Evolutionary conservation across 1,140 invertebrate species (phyloP), one percentile per base, ranked within the genome.

Genomic region (Camponotus pennsylvanicus): DNA sequence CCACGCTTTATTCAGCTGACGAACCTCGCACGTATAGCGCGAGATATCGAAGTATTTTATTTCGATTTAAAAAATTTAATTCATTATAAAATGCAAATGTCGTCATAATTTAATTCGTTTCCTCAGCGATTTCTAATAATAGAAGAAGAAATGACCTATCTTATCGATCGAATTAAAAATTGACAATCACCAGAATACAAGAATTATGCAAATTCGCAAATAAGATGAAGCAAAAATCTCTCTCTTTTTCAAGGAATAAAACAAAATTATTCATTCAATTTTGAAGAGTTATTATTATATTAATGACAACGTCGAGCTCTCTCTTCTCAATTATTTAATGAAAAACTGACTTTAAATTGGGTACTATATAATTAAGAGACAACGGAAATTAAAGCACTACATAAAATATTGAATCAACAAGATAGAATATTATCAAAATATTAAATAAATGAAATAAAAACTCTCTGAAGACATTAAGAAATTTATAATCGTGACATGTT

Each of bases 21-120:
- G n/a, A 52, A 18, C 40, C 40, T 8, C 13, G 73, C 18, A 52
- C 11, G 3, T 32, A 76, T 13, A 3, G 49, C 49, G 34, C 45
- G 34, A 37, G n/a, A 37, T 13, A 37, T 66, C 8, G n/a, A 37
- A 27, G 32, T 42, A 69, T 80, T 69, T 69, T 40, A 67, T 79
- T 40, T 61, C n/a, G 18, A 13, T 40, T 15, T 11, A 9, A 55
- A 5, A 27, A 18, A 55, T 40, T 5, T 27, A 40, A 55, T 69
- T 55, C 49, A n/a, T 52, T 13, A 13, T 9, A 27, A 27, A 11
- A 34, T 13, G 32, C 34, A 75, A 73, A 71, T 9, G 6, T 18
- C 11, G n/a, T 6, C 34, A 55, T 57, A 57, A 55, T 55, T 75
- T 71, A 32, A 57, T 57, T 57, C 5, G 32, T n/a, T 18, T 49